Percentiles rank a stretch among this genome's conserved stretches.
Evolutionary conservation across 2,113 vertebrate species (phyloP).

Genomic region (Tachycineta bicolor): DNA sequence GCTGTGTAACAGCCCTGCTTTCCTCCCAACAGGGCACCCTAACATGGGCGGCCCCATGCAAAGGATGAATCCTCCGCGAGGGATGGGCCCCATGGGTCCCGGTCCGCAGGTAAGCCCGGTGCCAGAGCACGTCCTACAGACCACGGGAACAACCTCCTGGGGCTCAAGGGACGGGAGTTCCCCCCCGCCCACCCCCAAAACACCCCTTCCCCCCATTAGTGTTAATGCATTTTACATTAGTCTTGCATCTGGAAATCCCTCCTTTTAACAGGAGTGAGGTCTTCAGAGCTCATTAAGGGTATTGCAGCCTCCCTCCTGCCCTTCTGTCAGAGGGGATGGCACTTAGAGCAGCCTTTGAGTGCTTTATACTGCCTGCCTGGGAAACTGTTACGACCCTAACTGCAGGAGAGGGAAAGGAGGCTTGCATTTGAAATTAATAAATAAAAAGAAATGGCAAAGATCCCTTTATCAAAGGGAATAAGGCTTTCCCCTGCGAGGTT

Average conservation of each 20-base stretch:
- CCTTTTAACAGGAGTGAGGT: slow-evolving; percentile 38
- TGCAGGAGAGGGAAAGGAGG: slow-evolving; percentile 34
- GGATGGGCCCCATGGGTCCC: slow-evolving; percentile 97
- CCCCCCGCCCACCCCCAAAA: background rate
- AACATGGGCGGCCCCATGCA: slow-evolving; percentile 96
- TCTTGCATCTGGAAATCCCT: slow-evolving; percentile 65
- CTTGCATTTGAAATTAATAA: slow-evolving; percentile 56
- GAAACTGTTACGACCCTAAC: slow-evolving; percentile 32
- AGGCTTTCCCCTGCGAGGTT: slow-evolving; percentile 34
- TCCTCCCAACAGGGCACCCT: slow-evolving; percentile 83
- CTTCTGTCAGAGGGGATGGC: slow-evolving; percentile 38
- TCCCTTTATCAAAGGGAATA: slow-evolving; percentile 4
- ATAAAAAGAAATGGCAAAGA: slow-evolving; percentile 26
- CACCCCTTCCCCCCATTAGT: slow-evolving; percentile 49
- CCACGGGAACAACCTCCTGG: slow-evolving; percentile 18
- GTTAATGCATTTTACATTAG: slow-evolving; percentile 72
- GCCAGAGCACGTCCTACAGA: background rate
- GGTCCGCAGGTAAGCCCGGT: slow-evolving; percentile 89
- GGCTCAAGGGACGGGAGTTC: slow-evolving; percentile 11
- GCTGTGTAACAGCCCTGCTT: background rate
- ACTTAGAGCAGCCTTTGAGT: slow-evolving; percentile 51
- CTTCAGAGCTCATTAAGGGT: slow-evolving; percentile 57
- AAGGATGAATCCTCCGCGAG: slow-evolving; percentile 96
- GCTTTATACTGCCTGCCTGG: slow-evolving; percentile 32
- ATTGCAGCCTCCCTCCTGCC: slow-evolving; percentile 39